phyloP scores from a whole-genome alignment of 1,140 invertebrate species.

The Drosophila insularis region DNA sequence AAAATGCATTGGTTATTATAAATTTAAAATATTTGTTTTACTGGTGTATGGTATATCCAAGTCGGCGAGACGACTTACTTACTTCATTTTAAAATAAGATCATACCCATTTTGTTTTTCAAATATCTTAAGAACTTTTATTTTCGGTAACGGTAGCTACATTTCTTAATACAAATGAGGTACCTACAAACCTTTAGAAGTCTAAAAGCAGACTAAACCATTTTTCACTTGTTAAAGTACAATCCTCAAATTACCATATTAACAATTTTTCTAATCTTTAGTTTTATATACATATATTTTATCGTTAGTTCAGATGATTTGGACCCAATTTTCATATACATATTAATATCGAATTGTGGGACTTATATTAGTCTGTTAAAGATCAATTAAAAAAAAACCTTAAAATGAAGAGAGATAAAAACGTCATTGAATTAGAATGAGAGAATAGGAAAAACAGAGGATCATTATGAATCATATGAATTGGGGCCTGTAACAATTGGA shows the following conservation, averaged over 20 bases:
- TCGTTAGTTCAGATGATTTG: neutral
- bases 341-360: neutral
- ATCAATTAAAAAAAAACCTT: no score
- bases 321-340: neutral
- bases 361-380: no score
- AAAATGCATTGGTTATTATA: no score
- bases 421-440: no score
- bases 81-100: neutral
- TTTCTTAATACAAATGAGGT: neutral
- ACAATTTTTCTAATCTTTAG: no score
- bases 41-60: no score
- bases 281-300: neutral
- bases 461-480: no score
- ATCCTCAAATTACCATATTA: neutral
- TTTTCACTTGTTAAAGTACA: neutral
- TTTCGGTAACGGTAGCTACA: neutral
- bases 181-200: neutral
- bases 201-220: neutral
- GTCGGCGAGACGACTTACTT: no score
- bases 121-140: constrained; percentile 5
- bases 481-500: no score
- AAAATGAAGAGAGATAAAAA: no score
- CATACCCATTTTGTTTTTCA: neutral
- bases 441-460: no score
- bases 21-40: no score